Percentiles rank a stretch among this genome's conserved stretches.
Evolutionary conservation across 2,797 vertebrate genomes (phyloP).

Genomic region (Crax fasciolata): DNA sequence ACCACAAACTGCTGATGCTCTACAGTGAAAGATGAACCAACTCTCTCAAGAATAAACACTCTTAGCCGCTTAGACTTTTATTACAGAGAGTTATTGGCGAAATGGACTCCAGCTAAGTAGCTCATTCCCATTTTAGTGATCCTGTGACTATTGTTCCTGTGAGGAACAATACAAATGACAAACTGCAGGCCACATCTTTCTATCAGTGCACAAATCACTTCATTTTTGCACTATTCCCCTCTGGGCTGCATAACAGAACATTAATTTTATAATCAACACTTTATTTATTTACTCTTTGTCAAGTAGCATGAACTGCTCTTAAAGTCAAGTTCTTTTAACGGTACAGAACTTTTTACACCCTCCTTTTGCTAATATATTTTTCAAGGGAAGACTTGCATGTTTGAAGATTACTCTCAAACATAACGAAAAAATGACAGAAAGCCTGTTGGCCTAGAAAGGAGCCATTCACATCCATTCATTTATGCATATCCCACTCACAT

Average conservation of each 20-base stretch:
- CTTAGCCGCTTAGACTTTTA: not conserved
- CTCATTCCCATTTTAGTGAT: not conserved
- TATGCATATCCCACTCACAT: conserved; percentile 64
- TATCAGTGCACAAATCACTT: not conserved
- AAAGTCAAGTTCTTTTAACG: conserved; percentile 11
- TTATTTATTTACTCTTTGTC: conserved; percentile 31
- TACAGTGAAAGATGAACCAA: not conserved
- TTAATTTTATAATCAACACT: not conserved
- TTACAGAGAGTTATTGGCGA: not conserved
- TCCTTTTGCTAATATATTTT: conserved; percentile 20
- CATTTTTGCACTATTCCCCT: not conserved
- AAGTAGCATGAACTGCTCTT: not conserved
- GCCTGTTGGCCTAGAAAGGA: conserved; percentile 56
- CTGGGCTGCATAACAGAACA: not conserved
- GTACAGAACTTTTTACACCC: not conserved
- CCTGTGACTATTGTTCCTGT: not conserved
- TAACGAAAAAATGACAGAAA: conserved; percentile 46
- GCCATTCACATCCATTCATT: conserved; percentile 54
- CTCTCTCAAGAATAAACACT: not conserved
- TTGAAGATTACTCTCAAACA: conserved; percentile 45
- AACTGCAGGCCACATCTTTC: not conserved
- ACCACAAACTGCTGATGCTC: not conserved
- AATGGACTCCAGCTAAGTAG: not conserved
- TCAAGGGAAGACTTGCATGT: not conserved
- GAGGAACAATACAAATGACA: not conserved